These are phyloP conservation scores for Colossoma macropomum DNA, from an alignment of 2,113 vertebrate genomes.

Conservation along the genomic window DNA sequence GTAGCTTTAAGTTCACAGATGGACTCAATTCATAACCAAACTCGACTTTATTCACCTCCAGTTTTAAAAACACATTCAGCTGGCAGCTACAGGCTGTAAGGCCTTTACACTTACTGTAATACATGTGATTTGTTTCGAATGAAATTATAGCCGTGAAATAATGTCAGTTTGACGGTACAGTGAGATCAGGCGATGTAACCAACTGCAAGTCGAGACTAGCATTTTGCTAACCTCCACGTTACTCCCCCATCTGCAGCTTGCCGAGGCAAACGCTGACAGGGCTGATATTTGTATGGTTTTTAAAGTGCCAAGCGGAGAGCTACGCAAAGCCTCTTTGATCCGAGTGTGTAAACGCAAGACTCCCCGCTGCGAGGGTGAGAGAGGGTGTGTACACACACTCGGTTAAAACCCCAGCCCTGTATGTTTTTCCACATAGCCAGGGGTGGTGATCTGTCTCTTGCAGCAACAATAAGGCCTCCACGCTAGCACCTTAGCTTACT, in stretches of 20 bases:
- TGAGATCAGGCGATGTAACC: neutral
- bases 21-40: neutral
- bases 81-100: neutral
- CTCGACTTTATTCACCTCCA: neutral
- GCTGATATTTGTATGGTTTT: conserved; percentile 46
- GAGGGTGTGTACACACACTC: conserved; percentile 28
- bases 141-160: neutral
- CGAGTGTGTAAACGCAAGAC: conserved; percentile 10
- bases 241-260: neutral
- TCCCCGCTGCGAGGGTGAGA: conserved; percentile 8
- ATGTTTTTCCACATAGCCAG: conserved; percentile 20
- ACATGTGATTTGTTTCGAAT: neutral
- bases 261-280: conserved; percentile 36
- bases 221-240: neutral
- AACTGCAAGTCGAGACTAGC: neutral
- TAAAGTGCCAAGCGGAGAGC: conserved; percentile 20
- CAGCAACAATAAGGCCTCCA: neutral
- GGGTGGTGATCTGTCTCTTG: conserved; percentile 40
- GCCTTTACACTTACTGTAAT: neutral
- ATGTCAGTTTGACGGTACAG: neutral
- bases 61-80: neutral
- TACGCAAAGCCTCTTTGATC: conserved; percentile 41
- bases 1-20: neutral
- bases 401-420: conserved; percentile 40
- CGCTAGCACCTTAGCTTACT: neutral